Evolutionary conservation across 2,797 vertebrate species (phyloP).

Genomic region (Hippoglossus hippoglossus): DNA sequence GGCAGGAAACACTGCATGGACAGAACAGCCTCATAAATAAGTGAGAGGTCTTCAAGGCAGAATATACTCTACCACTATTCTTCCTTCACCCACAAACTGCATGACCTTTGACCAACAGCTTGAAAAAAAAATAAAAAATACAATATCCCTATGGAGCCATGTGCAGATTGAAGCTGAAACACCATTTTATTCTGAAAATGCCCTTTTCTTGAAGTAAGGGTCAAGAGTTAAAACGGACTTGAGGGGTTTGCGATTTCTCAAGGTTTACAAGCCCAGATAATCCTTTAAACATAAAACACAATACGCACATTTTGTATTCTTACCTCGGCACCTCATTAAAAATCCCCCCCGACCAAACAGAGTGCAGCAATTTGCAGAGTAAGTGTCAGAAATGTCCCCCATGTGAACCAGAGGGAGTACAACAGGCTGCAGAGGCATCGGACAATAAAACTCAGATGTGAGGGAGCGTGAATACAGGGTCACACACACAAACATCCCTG

Average conservation of each 20-base stretch:
- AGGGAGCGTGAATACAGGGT: too few species aligned
- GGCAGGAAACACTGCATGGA: slow-evolving; percentile 51
- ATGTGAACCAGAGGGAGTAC: too few species aligned
- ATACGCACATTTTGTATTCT: background rate
- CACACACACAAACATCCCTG: too few species aligned
- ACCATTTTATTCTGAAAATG: slow-evolving; percentile 7
- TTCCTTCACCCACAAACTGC: slow-evolving; percentile 35
- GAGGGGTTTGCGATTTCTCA: background rate
- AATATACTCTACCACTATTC: slow-evolving; percentile 11
- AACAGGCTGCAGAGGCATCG: too few species aligned
- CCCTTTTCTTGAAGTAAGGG: background rate
- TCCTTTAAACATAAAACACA: background rate
- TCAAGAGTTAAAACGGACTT: background rate
- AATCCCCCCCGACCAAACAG: too few species aligned
- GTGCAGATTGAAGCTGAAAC: slow-evolving; percentile 7
- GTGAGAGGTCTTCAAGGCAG: slow-evolving; percentile 60
- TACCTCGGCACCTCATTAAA: background rate
- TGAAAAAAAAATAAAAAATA: slow-evolving; percentile 11
- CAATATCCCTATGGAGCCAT: background rate
- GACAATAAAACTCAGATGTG: too few species aligned
- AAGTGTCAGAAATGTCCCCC: too few species aligned
- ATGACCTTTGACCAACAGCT: slow-evolving; percentile 46
- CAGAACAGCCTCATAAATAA: slow-evolving; percentile 71
- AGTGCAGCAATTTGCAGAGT: too few species aligned
- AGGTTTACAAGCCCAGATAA: background rate